A percentile compares a stretch with the other conserved stretches of the same genome.
Conservation (phyloP, 1,140 invertebrate species). For the Ceratina australensis region DNA sequence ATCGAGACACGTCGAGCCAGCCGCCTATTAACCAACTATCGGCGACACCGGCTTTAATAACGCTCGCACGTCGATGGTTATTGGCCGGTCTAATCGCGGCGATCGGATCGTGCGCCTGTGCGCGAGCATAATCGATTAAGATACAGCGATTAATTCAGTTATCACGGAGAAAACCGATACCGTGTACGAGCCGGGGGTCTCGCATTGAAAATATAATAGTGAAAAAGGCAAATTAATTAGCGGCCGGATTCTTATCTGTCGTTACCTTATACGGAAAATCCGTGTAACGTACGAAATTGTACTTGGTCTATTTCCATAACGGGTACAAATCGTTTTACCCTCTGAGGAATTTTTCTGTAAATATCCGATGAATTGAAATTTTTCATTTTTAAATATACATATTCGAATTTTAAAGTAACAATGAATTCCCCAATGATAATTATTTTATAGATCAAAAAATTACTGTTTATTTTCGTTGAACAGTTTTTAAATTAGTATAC, state of each 20-base stretch:
- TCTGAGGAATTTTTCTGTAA: too few species aligned
- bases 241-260: conserved; percentile 3
- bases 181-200: background rate
- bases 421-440: too few species aligned
- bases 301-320: too few species aligned
- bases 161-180: conserved; percentile 3
- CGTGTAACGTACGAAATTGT: background rate
- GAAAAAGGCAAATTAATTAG: conserved; percentile 22
- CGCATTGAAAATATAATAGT: background rate
- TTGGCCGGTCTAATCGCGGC: conserved; percentile 12
- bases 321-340: too few species aligned
- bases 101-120: conserved; percentile 19
- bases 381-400: too few species aligned
- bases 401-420: too few species aligned
- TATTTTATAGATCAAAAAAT: too few species aligned
- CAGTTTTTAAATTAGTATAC: too few species aligned
- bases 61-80: conserved; percentile 32
- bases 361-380: too few species aligned
- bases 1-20: conserved; percentile 45
- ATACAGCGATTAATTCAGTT: conserved; percentile 40
- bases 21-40: conserved; percentile 40
- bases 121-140: conserved; percentile 36
- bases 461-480: too few species aligned
- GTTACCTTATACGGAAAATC: background rate
- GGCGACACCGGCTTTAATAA: conserved; percentile 30